These are phyloP conservation scores for Triplophysa tibetana DNA, from an alignment of 2,113 vertebrate genomes.

Conservation along the genomic window DNA sequence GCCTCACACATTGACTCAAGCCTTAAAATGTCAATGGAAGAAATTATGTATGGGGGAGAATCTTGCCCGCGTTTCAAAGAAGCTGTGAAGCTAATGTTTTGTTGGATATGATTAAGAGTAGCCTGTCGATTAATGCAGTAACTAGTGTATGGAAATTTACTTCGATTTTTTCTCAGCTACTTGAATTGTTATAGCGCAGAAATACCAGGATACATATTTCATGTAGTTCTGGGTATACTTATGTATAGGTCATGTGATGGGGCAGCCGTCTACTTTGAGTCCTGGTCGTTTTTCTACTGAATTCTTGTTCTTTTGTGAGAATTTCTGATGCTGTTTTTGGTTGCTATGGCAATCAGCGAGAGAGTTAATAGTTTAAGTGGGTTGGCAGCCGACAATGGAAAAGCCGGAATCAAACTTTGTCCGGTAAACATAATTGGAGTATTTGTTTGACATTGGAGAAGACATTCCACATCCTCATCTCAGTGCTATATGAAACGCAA, in stretches of 20 bases:
- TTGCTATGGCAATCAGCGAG: too few relatives aligned
- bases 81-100: neutral
- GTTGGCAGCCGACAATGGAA: neutral
- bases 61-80: neutral
- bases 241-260: neutral
- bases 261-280: neutral
- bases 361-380: neutral
- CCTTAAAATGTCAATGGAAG: neutral
- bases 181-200: neutral
- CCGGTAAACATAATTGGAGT: neutral
- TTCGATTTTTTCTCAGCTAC: neutral
- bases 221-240: neutral
- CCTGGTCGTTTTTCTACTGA: neutral
- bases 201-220: neutral
- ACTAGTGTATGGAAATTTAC: neutral
- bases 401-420: neutral
- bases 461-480: neutral
- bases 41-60: neutral
- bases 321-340: too few relatives aligned
- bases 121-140: neutral
- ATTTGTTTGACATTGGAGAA: conserved; percentile 1
- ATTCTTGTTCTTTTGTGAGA: neutral
- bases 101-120: neutral
- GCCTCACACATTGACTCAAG: conserved; percentile 6
- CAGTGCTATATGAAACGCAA: neutral